Evolutionary conservation across 2,888 invertebrate genomes (phyloP), one percentile per base, ranked within the genome.

Genomic region (Agonopterix alstromeriana): DNA sequence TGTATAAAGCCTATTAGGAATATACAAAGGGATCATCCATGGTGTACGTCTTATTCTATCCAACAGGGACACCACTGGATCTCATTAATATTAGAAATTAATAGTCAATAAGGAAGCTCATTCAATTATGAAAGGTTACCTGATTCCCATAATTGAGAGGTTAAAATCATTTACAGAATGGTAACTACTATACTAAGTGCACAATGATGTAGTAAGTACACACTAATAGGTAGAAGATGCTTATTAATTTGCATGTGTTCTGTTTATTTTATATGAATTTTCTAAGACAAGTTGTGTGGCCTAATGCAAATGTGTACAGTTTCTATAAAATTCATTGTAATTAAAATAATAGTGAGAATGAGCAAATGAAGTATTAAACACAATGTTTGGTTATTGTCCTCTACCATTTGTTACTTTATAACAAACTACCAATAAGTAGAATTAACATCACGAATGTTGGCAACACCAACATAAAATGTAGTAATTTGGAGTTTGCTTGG

Each of bases 311-410:
- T 46, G 48, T 35, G 42, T 44, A 48, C 48, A 46, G 51, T 48
- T 48, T 46, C 46, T 36, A 7, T 10, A 36, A n/a, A 40, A 17
- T n/a, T 10, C 35, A 17, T 45, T 14, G 17, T 49, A 46, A 49
- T 47, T 49, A 49, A 49, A 43, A 47, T 49, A 49, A 44, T 46
- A 51, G 50, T 48, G 50, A 43, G 50, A 51, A 51, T 44, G 14
- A 27, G 11, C 10, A 46, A 41, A 46, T 47, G 43, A 44, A 44
- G 12, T 47, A 44, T 27, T 38, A 43, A 11, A 17, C 10, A 35
- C n/a, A 40, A 38, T 46, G 47, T 42, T 35, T 35, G 47, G 47
- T 44, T 50, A 41, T 14, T 43, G 36, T 27, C 27, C 46, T 10
- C 8, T 27, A 40, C n/a, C 38, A 35, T 35, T 44, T n/a, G 2